These are phyloP conservation scores for Nannobrachium achirus DNA, from an alignment of 2,113 vertebrate species.

Conservation along the genomic window DNA sequence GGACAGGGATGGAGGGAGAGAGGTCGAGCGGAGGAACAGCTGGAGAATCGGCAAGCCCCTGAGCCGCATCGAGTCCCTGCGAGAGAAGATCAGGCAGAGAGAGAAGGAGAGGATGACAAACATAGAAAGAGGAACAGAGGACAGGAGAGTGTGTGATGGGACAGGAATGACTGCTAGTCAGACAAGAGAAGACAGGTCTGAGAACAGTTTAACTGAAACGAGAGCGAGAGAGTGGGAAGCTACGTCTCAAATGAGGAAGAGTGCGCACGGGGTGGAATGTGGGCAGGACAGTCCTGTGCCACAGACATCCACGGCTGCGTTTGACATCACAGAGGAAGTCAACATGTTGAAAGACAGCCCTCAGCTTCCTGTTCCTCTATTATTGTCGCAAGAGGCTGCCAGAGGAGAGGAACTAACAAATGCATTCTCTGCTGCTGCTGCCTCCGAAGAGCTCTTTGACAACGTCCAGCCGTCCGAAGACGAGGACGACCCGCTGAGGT, in stretches of 20 bases:
- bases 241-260: conserved; percentile 43
- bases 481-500: conserved; percentile 40
- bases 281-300: conserved; percentile 65
- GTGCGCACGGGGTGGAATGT: conserved; percentile 33
- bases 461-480: conserved; percentile 35
- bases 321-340: conserved; percentile 78
- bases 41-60: conserved; percentile 74
- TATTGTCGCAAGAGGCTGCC: conserved; percentile 40
- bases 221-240: conserved; percentile 40
- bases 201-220: conserved; percentile 33
- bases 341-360: conserved; percentile 66
- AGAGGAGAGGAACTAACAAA: conserved; percentile 64
- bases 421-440: conserved; percentile 10
- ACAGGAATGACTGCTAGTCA: conserved; percentile 6
- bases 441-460: conserved; percentile 31
- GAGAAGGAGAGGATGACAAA: conserved; percentile 52
- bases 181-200: conserved; percentile 9
- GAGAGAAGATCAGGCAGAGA: conserved; percentile 69
- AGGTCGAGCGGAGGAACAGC: conserved; percentile 67
- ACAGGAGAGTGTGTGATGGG: conserved; percentile 23
- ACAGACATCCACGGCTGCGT: conserved; percentile 45
- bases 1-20: conserved; percentile 42
- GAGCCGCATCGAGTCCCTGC: conserved; percentile 76
- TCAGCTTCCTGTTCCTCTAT: conserved; percentile 79
- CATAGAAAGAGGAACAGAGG: conserved; percentile 36